A percentile compares a stretch with the other conserved stretches of the same genome.
Evolutionary conservation across 2,113 vertebrate genomes (phyloP).

Genomic region (Oryctolagus cuniculus): DNA sequence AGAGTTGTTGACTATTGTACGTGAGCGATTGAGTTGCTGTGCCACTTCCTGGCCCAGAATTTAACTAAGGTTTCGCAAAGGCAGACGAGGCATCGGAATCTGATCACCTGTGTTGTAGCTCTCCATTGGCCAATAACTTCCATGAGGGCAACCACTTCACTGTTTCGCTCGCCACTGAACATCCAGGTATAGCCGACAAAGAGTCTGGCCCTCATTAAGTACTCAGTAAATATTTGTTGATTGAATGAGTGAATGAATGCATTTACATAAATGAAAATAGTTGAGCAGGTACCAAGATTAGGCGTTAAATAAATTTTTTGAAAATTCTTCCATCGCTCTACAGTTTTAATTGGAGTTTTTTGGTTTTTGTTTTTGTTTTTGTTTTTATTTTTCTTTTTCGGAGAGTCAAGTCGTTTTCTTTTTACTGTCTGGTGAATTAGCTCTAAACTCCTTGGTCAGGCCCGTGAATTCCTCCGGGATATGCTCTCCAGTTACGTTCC

Average conservation of each 20-base stretch:
- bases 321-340: neutral
- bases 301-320: neutral
- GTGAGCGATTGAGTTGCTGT: neutral
- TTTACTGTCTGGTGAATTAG: neutral
- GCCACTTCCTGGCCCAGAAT: neutral
- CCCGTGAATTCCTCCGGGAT: neutral
- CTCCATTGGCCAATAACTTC: neutral
- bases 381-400: neutral
- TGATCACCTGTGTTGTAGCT: neutral
- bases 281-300: neutral
- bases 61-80: neutral
- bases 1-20: neutral
- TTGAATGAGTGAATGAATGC: neutral
- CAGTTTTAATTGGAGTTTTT: neutral
- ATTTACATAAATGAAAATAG: neutral
- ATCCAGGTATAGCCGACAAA: neutral
- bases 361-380: no score
- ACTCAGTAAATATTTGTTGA: neutral
- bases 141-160: neutral
- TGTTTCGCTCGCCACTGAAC: neutral
- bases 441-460: constrained; percentile 14
- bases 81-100: neutral
- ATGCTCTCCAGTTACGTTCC: neutral
- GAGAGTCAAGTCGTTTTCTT: neutral
- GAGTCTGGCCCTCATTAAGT: neutral